Conservation (phyloP, 2,888 invertebrate genomes). For the Mimumesa dahlbomi region DNA sequence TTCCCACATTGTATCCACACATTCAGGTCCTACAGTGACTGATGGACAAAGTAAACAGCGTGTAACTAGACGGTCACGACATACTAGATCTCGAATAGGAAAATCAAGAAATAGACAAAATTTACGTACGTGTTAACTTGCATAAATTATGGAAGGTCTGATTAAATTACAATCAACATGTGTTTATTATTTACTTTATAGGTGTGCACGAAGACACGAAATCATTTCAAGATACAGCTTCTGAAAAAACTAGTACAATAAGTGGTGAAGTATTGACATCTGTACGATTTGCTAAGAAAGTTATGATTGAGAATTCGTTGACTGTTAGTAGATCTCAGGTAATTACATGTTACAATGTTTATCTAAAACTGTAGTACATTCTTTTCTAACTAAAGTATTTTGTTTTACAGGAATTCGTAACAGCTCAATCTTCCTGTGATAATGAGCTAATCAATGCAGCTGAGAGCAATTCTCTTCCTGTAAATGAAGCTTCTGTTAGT, state of each 20-base stretch:
- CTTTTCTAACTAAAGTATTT: slow-evolving; percentile 2
- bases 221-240: slow-evolving; percentile 66
- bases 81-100: slow-evolving; percentile 71
- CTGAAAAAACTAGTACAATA: slow-evolving; percentile 62
- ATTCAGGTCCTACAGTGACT: slow-evolving; percentile 76
- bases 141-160: neutral
- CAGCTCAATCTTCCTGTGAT: slow-evolving; percentile 49
- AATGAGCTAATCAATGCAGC: slow-evolving; percentile 42
- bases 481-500: slow-evolving; percentile 50
- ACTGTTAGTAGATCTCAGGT: slow-evolving; percentile 48
- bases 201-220: slow-evolving; percentile 70
- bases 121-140: slow-evolving; percentile 60
- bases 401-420: slow-evolving; percentile 47
- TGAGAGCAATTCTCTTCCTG: slow-evolving; percentile 37
- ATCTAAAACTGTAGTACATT: neutral
- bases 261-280: slow-evolving; percentile 70
- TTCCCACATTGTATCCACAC: slow-evolving; percentile 89
- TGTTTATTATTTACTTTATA: slow-evolving; percentile 33
- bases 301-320: slow-evolving; percentile 69
- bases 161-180: neutral
- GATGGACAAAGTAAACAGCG: slow-evolving; percentile 68
- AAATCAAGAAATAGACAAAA: slow-evolving; percentile 71
- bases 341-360: neutral
- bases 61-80: slow-evolving; percentile 67
- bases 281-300: slow-evolving; percentile 76